A percentile compares a stretch with the other conserved stretches of the same genome.
phyloP scores from a whole-genome alignment of 2,797 vertebrate species.

The Propithecus perrieri region DNA sequence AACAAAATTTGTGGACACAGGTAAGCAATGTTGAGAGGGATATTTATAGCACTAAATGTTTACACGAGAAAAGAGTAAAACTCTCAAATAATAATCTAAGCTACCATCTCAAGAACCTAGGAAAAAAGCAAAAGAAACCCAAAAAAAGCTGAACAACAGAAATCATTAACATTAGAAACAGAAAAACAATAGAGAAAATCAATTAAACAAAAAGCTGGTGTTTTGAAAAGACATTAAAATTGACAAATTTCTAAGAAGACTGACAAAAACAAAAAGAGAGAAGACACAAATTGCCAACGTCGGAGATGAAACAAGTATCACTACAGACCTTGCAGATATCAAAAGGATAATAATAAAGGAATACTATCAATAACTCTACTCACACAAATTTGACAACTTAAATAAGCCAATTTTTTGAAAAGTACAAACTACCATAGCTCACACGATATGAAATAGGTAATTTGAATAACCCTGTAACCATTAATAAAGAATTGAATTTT shows the following conservation, averaged over 20 bases:
- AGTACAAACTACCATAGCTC: background rate
- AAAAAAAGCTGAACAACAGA: background rate
- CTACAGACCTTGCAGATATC: background rate
- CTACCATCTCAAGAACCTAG: background rate
- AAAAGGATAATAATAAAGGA: background rate
- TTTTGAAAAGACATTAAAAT: background rate
- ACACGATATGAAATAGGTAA: background rate
- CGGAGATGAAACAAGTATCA: background rate
- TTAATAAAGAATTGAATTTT: slow-evolving; percentile 29
- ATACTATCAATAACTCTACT: background rate
- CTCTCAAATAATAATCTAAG: background rate
- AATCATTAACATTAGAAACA: background rate
- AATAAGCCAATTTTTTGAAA: background rate
- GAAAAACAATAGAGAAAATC: background rate
- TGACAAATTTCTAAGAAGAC: background rate
- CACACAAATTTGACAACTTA: background rate
- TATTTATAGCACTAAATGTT: background rate
- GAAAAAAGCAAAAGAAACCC: background rate
- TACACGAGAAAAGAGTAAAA: background rate
- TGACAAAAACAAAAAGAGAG: background rate
- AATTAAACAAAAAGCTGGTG: background rate
- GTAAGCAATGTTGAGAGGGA: background rate
- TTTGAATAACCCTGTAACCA: background rate
- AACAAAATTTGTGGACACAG: background rate
- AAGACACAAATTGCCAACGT: background rate